Conservation (phyloP, 92 coral and sea anemone species). For the Phenganax subtilis region DNA sequence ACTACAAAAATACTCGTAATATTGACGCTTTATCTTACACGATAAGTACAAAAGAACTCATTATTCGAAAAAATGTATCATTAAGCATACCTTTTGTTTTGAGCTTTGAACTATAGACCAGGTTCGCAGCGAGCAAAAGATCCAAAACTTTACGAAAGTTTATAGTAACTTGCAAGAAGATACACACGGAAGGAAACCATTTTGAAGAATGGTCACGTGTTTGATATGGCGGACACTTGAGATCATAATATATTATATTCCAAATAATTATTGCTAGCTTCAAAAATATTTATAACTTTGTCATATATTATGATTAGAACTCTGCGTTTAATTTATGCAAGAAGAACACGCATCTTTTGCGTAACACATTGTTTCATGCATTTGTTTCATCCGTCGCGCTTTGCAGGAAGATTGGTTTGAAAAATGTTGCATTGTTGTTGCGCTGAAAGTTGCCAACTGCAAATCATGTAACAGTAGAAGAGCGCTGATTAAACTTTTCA, state of each 20-base stretch:
- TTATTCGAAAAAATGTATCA: neutral
- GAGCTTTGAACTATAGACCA: neutral
- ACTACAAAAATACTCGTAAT: neutral
- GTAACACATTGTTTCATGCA: too few relatives aligned
- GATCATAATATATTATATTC: too few relatives aligned
- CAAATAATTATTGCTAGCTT: neutral
- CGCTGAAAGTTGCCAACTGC: too few relatives aligned
- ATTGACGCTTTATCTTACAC: neutral
- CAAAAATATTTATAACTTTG: too few relatives aligned
- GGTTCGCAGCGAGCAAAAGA: neutral
- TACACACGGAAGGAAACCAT: neutral
- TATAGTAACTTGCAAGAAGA: neutral
- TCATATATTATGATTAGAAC: too few relatives aligned
- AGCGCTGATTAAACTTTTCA: too few relatives aligned
- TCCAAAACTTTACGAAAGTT: neutral
- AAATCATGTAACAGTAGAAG: too few relatives aligned
- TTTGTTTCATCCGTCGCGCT: too few relatives aligned
- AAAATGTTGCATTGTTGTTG: too few relatives aligned
- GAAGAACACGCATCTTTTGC: too few relatives aligned
- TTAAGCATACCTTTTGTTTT: neutral
- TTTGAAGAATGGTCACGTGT: neutral
- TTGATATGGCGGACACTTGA: conserved; percentile 15
- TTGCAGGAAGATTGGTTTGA: too few relatives aligned
- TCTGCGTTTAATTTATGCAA: too few relatives aligned
- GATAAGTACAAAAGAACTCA: neutral